phyloP scores from a whole-genome alignment of 2,888 invertebrate species.

The Drymonia ruficornis region DNA sequence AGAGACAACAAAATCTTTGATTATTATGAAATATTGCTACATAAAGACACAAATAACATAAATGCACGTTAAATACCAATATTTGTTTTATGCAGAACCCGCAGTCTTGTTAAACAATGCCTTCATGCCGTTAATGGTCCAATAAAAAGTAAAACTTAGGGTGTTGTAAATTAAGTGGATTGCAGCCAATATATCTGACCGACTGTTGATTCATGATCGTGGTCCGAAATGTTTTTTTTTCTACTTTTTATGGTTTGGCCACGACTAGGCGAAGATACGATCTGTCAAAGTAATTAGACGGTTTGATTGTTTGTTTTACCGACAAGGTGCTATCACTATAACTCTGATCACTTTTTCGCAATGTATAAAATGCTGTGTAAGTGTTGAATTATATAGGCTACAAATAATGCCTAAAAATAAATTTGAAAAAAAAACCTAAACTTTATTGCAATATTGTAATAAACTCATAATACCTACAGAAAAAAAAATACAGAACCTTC shows the following conservation, averaged over 20 bases:
- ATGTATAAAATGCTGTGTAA: no score
- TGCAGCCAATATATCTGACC: constrained; percentile 62
- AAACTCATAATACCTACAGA: no score
- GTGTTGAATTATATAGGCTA: no score
- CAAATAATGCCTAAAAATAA: no score
- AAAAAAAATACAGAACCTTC: no score
- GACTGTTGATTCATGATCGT: constrained; percentile 48
- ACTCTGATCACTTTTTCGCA: no score
- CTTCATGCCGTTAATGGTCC: not conserved
- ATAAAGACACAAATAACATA: no score
- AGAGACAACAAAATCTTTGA: no score
- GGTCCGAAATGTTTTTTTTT: constrained; percentile 33
- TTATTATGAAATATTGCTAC: no score
- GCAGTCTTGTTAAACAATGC: constrained; percentile 1
- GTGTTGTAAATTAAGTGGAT: constrained; percentile 62
- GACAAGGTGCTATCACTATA: not conserved
- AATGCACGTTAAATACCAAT: no score
- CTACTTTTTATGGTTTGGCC: constrained; percentile 26
- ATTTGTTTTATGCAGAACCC: not conserved
- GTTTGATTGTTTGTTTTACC: constrained; percentile 1
- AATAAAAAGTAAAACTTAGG: constrained; percentile 34
- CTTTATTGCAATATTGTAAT: no score
- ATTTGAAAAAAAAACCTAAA: no score
- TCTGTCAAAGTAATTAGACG: constrained; percentile 29
- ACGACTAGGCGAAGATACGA: constrained; percentile 29